Evolutionary conservation across 2,113 vertebrate genomes (phyloP), one percentile per base, ranked within the genome.

Genomic region (Epinephelus moara): DNA sequence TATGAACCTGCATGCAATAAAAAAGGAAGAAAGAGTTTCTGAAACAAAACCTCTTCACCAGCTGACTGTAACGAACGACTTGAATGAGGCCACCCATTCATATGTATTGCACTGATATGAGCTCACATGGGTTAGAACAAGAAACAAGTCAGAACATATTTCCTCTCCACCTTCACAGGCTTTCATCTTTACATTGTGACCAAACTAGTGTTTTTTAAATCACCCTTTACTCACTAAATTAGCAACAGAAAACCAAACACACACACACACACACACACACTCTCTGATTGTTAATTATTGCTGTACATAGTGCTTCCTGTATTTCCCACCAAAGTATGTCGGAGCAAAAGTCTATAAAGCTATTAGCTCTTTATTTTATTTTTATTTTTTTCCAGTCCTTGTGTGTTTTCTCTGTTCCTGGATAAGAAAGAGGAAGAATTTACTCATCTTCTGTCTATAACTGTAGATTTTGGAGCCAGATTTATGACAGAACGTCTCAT

Each of bases 71-170:
- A 78, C 11, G 37, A 42, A 74, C 68, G 61, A 78, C 71, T 82
- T 87, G 55, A 89, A 72, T 53, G 70, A 73, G 53, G 60, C 40
- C 77, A 73, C 42, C 47, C 68, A 59, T 73, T 77, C 40, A 71
- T 74, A 37, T 82, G 75, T 91, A 91, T 90, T 95, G 93, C 94
- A 94, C 94, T 95, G 94, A 95, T 85, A 56, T 82, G 52, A 85
- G 81, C 90, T 76, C 80, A 64, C 12, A 70, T 63, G 70, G 63
- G 57, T 83, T 61, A 23, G 11, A 82, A 55, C 49, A 74, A 68
- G 15, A 56, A 23, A 68, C 47, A 47, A 45, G 42, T 45, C 42
- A 45, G 9, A 10, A 12, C 25, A 3, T 15, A 11, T 73, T 52
- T 74, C 14, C 11, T 40, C 6, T 81, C 59, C 61, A 53, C 1